Base-by-base conservation (phyloP, 2,113 vertebrate genomes). In the Rafetus swinhoei region DNA sequence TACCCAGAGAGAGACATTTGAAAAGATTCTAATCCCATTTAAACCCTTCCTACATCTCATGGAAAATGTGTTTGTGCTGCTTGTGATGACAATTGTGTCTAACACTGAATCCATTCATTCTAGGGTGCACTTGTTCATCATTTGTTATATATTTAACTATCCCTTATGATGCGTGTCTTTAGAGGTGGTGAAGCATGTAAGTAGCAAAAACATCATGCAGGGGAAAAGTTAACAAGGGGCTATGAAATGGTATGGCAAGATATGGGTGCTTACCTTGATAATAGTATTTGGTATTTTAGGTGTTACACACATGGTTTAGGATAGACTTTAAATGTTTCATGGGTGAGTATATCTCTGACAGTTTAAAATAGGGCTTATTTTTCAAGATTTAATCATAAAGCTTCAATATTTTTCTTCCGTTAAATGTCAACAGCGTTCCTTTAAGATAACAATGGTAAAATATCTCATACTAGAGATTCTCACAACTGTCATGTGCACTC, bases 121-220 rank as follows among this genome's bases (percentile, higher is more conserved):
- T 19, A 81, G 50, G 24, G 79, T 52, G 52, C 53, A 55, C 79
- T 12, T 81, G 50, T 55, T 81, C 52, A 81, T 56, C 79, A 56
- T 55, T 27, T n/a, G 16, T 54, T 56, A 15, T 32, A 55, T 45
- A 82, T n/a, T 54, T 74, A 22, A 35, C 9, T 1, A 18, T 39
- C 9, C 60, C n/a, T 57, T 27, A 24, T 19, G 54, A 4, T 27
- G n/a, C 21, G 5, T 35, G 19, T 65, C n/a, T 69, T 21, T 57
- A 81, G 55, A 86, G 54, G 7, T 79, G 82, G 82, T 89, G 84
- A 55, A 85, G 82, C 90, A 79, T 81, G 45, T 88, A 86, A 91
- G 7, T 14, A 16, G 62, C 27, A 81, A 32, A 77, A 59, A 92
- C 81, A 15, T 50, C 77, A 53, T 32, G 62, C 60, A 53, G 18